These are phyloP conservation scores for Apantesis nais DNA, from an alignment of 2,888 invertebrate species.

Conservation along the genomic window DNA sequence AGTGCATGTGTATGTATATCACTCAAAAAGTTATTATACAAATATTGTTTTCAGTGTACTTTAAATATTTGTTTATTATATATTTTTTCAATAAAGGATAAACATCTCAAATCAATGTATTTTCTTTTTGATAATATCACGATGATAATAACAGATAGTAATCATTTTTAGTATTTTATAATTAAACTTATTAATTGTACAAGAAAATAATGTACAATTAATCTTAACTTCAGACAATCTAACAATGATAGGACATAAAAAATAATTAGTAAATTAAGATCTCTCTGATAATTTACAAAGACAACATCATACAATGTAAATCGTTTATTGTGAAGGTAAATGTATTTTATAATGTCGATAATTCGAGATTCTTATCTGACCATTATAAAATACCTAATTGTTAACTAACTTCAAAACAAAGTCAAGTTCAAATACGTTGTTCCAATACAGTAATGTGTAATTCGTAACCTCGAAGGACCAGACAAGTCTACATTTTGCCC, in stretches of 20 bases:
- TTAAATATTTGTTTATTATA: neutral
- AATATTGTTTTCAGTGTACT: neutral
- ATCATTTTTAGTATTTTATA: conserved; percentile 9
- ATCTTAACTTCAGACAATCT: neutral
- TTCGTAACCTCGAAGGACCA: no score
- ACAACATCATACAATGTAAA: neutral
- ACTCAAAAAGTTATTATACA: no score
- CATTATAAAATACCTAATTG: neutral
- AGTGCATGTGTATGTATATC: neutral
- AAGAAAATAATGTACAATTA: conserved; percentile 4
- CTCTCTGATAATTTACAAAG: neutral
- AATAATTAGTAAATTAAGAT: conserved; percentile 7
- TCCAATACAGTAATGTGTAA: no score
- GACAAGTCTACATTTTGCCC: no score
- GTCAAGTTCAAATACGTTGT: neutral
- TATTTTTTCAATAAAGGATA: neutral
- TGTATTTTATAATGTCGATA: neutral
- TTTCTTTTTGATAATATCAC: neutral
- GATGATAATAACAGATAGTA: neutral
- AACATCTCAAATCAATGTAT: neutral
- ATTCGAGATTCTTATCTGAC: neutral
- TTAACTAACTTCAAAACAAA: neutral
- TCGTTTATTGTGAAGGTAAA: neutral
- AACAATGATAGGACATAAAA: neutral
- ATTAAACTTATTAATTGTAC: conserved; percentile 10